A percentile compares a stretch with the other conserved stretches of the same genome.
Conservation (phyloP, 2,797 vertebrate genomes). For the Nothura maculosa region DNA sequence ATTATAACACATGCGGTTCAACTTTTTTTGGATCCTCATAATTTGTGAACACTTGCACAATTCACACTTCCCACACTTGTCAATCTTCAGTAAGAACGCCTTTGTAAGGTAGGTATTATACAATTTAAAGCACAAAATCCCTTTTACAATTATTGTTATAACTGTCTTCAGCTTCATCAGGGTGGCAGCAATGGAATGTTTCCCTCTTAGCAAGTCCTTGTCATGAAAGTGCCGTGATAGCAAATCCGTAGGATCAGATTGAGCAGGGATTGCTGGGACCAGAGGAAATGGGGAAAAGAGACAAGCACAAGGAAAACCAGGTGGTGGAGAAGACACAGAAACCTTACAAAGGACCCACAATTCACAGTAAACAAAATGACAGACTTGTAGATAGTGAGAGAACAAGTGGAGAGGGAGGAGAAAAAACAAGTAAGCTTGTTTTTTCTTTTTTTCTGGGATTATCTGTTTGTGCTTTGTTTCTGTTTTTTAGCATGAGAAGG, state of each 20-base stretch:
- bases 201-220: neutral
- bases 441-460: neutral
- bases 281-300: neutral
- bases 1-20: conserved; percentile 70
- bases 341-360: neutral
- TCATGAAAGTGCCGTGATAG: neutral
- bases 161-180: conserved; percentile 31
- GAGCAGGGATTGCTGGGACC: neutral
- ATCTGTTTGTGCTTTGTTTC: neutral
- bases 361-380: neutral
- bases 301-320: neutral
- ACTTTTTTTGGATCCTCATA: conserved; percentile 76
- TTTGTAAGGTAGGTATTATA: conserved; percentile 75
- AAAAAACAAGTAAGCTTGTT: too few relatives aligned
- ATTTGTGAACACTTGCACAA: conserved; percentile 74
- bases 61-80: conserved; percentile 78
- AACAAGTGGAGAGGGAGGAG: neutral
- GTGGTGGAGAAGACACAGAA: neutral
- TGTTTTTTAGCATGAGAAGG: neutral
- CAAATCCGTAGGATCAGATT: neutral
- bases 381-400: neutral
- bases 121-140: conserved; percentile 74
- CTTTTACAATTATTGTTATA: conserved; percentile 70
- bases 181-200: conserved; percentile 15
- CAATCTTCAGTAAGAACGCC: conserved; percentile 74